Percentiles rank a stretch among this genome's conserved stretches.
Evolutionary conservation across 2,888 invertebrate species (phyloP).

Genomic region (Conomelus anceps): DNA sequence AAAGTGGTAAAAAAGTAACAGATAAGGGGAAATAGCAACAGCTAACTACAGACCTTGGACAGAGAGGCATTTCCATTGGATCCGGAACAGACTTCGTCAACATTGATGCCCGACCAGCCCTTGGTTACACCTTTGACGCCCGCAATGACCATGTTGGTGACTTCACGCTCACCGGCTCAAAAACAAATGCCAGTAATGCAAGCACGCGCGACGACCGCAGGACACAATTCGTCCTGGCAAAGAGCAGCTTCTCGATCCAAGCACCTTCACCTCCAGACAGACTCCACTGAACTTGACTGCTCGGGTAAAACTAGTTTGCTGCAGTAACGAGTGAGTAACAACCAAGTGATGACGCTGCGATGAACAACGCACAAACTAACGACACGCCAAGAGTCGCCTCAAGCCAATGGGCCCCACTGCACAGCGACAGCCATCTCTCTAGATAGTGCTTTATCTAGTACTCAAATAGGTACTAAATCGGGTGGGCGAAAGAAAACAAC

Average conservation of each 20-base stretch:
- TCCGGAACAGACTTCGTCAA: background rate
- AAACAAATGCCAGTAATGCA: background rate
- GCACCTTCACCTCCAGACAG: background rate
- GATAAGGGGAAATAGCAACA: background rate
- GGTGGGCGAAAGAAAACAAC: background rate
- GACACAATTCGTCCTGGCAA: background rate
- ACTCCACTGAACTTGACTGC: background rate
- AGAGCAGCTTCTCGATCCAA: background rate
- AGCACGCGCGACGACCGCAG: background rate
- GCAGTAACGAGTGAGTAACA: no score
- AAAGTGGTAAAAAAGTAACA: background rate
- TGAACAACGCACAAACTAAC: background rate
- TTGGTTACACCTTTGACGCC: background rate
- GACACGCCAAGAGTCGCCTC: background rate
- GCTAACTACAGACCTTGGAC: no score
- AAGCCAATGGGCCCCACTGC: background rate
- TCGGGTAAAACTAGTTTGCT: background rate
- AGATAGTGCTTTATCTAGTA: no score
- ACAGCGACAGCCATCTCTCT: no score
- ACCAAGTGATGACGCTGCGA: no score
- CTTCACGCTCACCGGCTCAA: background rate
- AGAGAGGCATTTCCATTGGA: background rate
- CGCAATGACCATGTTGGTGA: background rate
- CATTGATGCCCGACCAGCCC: constrained; percentile 22
- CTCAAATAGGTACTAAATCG: no score